Evolutionary conservation across 64 coral and sea anemone genomes (phyloP).

Genomic region (Montipora efflorescens): DNA sequence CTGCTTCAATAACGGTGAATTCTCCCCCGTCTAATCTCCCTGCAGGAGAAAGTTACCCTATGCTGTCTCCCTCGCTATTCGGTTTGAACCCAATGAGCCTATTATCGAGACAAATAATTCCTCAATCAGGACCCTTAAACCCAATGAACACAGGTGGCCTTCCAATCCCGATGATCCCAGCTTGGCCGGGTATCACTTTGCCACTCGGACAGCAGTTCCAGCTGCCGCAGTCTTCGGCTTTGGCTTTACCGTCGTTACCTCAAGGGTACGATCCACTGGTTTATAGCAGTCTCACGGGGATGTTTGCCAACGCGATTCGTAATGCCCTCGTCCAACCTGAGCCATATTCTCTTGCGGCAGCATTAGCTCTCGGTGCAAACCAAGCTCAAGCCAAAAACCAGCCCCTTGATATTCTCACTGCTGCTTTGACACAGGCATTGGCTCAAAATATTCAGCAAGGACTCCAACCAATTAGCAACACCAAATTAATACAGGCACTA

Average conservation of each 20-base stretch:
- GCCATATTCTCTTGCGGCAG: conserved; percentile 47
- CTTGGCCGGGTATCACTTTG: background rate
- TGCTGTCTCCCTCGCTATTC: background rate
- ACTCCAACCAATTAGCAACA: conserved; percentile 32
- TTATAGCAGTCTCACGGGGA: background rate
- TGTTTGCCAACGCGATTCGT: conserved; percentile 67
- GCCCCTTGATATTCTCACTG: conserved; percentile 52
- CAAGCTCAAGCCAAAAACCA: conserved; percentile 64
- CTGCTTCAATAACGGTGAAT: conserved; percentile 27
- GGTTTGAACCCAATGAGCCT: background rate
- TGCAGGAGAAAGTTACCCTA: background rate
- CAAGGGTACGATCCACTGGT: conserved; percentile 24
- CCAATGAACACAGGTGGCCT: background rate
- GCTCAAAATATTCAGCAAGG: conserved; percentile 47
- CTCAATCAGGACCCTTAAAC: background rate
- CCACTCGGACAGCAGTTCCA: background rate
- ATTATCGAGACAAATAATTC: background rate
- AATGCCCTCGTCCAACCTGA: conserved; percentile 50
- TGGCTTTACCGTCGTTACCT: background rate
- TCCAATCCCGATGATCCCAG: background rate
- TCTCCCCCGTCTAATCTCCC: background rate
- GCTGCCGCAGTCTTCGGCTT: background rate
- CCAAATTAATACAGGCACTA: conserved; percentile 13
- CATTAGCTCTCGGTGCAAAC: conserved; percentile 24
- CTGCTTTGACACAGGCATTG: conserved; percentile 67